Percentiles rank a stretch among this genome's conserved stretches.
These are phyloP conservation scores for Bombus vancouverensis DNA, from an alignment of 1,140 invertebrate species.

Conservation along the genomic window DNA sequence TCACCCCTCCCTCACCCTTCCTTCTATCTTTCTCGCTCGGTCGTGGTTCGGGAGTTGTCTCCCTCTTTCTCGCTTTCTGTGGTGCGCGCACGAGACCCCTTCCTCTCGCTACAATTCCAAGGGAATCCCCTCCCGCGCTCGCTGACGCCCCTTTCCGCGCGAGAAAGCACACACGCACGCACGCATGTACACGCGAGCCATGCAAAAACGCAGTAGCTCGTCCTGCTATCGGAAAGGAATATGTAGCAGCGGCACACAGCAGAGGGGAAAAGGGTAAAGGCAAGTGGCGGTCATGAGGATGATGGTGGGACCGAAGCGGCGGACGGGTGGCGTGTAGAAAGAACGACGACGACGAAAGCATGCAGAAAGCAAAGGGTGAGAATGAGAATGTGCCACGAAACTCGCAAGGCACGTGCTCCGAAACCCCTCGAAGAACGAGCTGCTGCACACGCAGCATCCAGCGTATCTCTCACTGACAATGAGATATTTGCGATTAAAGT, in stretches of 20 bases:
- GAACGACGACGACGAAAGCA: constrained; percentile 25
- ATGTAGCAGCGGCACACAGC: neutral
- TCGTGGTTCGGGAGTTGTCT: constrained; percentile 28
- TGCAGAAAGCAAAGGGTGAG: constrained; percentile 41
- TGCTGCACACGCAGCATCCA: neutral
- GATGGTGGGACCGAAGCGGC: neutral
- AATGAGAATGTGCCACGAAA: constrained; percentile 40
- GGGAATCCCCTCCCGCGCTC: constrained; percentile 59
- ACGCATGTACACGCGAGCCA: constrained; percentile 12
- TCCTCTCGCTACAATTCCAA: constrained; percentile 45
- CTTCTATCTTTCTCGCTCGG: constrained; percentile 40
- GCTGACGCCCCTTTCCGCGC: constrained; percentile 57
- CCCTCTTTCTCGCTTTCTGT: constrained; percentile 50
- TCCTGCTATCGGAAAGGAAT: neutral
- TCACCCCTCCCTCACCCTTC: constrained; percentile 53
- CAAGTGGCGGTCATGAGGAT: neutral
- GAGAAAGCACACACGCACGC: constrained; percentile 28
- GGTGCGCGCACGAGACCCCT: constrained; percentile 24
- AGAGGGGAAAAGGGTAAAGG: neutral
- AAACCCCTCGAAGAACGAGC: constrained; percentile 15
- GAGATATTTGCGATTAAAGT: neutral
- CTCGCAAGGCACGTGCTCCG: constrained; percentile 61
- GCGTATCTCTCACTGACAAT: neutral
- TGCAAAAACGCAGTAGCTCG: constrained; percentile 15
- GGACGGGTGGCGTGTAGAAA: neutral